Percentiles rank a stretch among this genome's conserved stretches.
These are phyloP conservation scores for Drosophila pallidifrons DNA, from an alignment of 1,140 invertebrate genomes.

Conservation along the genomic window DNA sequence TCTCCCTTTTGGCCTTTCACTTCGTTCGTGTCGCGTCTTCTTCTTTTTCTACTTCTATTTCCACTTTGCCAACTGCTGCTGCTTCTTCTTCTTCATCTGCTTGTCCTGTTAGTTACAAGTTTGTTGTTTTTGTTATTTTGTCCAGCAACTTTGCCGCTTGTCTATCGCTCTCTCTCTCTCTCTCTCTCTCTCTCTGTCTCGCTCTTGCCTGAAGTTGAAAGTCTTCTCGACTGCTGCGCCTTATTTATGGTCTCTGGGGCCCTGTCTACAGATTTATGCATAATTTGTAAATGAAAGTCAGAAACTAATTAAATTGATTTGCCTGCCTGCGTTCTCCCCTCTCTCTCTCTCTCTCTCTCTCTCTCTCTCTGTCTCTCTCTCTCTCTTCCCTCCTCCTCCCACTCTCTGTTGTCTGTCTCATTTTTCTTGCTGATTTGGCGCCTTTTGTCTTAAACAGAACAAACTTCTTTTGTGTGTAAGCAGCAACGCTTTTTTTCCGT, in stretches of 20 bases:
- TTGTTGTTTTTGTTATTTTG: slow-evolving; percentile 68
- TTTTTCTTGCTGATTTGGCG: slow-evolving; percentile 44
- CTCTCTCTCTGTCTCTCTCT: background rate
- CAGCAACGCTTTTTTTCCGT: background rate
- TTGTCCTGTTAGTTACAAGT: slow-evolving; percentile 75
- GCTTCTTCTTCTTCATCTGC: slow-evolving; percentile 10
- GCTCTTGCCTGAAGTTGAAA: slow-evolving; percentile 39
- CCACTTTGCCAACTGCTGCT: slow-evolving; percentile 8
- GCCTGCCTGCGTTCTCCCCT: slow-evolving; percentile 44
- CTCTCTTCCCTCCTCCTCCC: too few relatives aligned
- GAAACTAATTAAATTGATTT: slow-evolving; percentile 83
- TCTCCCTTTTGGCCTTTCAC: slow-evolving; percentile 9
- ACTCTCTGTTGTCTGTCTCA: slow-evolving; percentile 11
- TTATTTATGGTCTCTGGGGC: slow-evolving; percentile 80
- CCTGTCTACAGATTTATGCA: slow-evolving; percentile 82
- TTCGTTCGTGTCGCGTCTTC: background rate
- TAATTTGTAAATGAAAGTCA: slow-evolving; percentile 83
- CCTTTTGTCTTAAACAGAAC: slow-evolving; percentile 20
- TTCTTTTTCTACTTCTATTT: slow-evolving; percentile 1
- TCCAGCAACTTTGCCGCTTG: slow-evolving; percentile 50
- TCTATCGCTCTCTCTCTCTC: slow-evolving; percentile 16
- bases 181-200: slow-evolving; percentile 5
- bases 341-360: background rate
- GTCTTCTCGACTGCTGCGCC: slow-evolving; percentile 64
- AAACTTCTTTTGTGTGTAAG: slow-evolving; percentile 8